These are phyloP conservation scores for Pimpla rufipes DNA, from an alignment of 2,888 invertebrate genomes.

Conservation along the genomic window DNA sequence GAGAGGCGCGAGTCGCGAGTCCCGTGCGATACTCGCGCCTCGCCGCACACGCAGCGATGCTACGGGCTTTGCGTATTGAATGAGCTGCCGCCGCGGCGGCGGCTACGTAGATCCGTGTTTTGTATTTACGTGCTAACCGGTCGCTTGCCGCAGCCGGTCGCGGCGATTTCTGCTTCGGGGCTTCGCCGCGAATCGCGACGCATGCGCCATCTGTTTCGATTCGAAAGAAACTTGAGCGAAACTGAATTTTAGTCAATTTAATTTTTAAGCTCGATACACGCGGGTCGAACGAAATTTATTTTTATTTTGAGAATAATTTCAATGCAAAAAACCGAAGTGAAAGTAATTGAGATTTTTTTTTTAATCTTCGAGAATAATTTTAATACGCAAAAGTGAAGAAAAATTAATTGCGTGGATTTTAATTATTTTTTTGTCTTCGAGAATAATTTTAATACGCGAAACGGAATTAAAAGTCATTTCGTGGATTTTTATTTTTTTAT, in stretches of 20 bases:
- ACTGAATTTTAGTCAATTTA: too few relatives aligned
- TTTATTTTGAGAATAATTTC: too few relatives aligned
- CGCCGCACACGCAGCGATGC: conserved; percentile 12
- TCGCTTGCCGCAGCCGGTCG: conserved; percentile 54
- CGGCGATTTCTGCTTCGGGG: conserved; percentile 32
- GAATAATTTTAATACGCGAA: not conserved
- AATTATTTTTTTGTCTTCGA: not conserved
- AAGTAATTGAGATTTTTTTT: too few relatives aligned
- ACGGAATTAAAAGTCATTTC: not conserved
- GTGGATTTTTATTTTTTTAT: not conserved
- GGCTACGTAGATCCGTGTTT: conserved; percentile 2
- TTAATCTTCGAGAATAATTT: too few relatives aligned
- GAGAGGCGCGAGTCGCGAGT: conserved; percentile 30
- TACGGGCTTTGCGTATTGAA: conserved; percentile 27
- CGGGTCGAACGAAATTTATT: too few relatives aligned
- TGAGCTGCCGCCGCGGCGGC: not conserved
- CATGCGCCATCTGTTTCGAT: conserved; percentile 42
- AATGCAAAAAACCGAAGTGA: too few relatives aligned
- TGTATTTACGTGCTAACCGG: conserved; percentile 16
- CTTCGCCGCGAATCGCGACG: conserved; percentile 22
- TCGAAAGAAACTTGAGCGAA: too few relatives aligned
- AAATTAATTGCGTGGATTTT: not conserved
- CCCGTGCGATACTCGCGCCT: conserved; percentile 59
- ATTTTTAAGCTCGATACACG: too few relatives aligned
- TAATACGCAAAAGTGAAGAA: not conserved